Conservation (phyloP, 2,113 vertebrate genomes). For the Dromiciops gliroides region DNA sequence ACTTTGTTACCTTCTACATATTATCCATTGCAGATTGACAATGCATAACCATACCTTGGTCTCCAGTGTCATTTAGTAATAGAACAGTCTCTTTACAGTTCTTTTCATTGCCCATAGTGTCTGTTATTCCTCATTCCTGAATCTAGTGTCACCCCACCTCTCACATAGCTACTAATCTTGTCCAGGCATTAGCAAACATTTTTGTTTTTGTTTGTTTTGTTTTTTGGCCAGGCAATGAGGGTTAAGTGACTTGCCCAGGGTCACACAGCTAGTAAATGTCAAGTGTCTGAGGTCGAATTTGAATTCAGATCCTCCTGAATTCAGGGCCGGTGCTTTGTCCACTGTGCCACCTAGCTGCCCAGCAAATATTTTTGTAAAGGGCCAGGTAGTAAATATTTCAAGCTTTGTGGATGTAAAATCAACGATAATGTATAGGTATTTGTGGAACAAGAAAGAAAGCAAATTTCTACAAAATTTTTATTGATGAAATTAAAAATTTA, state of each 20-base stretch:
- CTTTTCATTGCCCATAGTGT: background rate
- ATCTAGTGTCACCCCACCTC: background rate
- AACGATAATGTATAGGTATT: background rate
- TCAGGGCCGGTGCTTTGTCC: no score
- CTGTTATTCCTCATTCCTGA: background rate
- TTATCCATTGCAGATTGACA: background rate
- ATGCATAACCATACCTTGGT: background rate
- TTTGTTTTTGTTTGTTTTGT: no score
- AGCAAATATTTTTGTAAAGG: background rate
- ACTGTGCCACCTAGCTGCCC: no score
- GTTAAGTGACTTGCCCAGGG: no score
- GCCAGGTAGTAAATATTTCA: background rate
- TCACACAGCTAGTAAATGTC: no score
- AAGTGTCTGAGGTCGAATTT: no score
- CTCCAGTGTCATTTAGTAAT: background rate
- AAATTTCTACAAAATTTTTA: no score
- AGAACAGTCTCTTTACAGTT: background rate
- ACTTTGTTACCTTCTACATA: background rate
- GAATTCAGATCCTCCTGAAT: no score
- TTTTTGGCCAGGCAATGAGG: no score
- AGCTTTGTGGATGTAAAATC: background rate
- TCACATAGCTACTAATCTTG: background rate
- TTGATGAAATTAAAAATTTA: no score
- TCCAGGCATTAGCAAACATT: background rate
- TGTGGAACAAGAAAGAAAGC: no score